Base-by-base conservation (phyloP, 2,888 invertebrate species). In the Yponomeuta cagnagella region DNA sequence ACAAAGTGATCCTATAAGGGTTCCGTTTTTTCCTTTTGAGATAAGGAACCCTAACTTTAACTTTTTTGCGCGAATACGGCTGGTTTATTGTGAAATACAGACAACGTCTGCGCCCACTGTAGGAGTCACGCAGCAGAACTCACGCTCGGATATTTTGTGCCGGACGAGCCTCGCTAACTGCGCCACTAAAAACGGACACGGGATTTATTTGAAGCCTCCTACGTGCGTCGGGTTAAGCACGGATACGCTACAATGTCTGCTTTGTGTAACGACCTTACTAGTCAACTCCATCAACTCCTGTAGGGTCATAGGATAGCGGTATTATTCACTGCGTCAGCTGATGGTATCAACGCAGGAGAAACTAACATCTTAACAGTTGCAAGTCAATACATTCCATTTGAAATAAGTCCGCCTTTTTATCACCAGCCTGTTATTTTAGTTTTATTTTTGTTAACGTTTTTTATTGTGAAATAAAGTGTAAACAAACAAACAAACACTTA, bases 161-260 rank as follows among this genome's bases (percentile, higher is more conserved):
- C 65, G 65, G 43, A n/a, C 67, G 68, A 52, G 5, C 68, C n/a
- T 2, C 68, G 10, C 68, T 73, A 73, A 73, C 73, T 70, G 73
- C 70, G 66, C 69, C 64, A 69, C 69, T 71, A 71, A 71, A 72
- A 72, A 68, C 71, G 73, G 48, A 71, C 63, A 69, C 66, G 65
- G 71, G 72, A 72, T 73, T 72, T 73, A 73, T 73, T 72, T 70
- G 63, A 70, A 68, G 70, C 71, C 33, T 69, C 68, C 31, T 58
- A 68, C 70, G 71, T 70, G 70, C 70, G 70, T 1, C 43, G 43
- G 43, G 6, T 43, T 43, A 43, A 43, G 43, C 70, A 43, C 64
- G 58, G 23, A 48, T 48, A 58, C 67, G 12, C 9, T 33, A 70
- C 71, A 67, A 71, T 70, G 71, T 66, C 52, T 43, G 15, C 12